These are phyloP conservation scores for Otocyon megalotis DNA, from an alignment of 2,113 vertebrate species.

Conservation along the genomic window DNA sequence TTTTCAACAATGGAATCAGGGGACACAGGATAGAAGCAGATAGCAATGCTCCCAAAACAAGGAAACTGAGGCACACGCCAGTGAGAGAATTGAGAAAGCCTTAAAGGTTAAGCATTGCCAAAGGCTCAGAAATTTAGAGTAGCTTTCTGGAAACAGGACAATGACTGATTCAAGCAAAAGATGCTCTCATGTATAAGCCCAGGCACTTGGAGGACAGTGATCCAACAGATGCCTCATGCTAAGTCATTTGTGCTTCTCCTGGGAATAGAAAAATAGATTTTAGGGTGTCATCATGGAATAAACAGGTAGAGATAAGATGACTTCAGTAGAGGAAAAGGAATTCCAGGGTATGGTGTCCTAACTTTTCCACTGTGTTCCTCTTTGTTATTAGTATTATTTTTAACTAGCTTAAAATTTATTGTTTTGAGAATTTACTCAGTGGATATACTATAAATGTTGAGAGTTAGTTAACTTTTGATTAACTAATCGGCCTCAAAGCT, in stretches of 20 bases:
- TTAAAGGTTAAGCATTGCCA: not conserved
- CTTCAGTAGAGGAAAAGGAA: not conserved
- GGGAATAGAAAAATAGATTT: not conserved
- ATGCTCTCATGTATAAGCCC: accelerated
- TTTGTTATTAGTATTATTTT: not conserved
- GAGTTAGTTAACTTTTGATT: not conserved
- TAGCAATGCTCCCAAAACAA: accelerated
- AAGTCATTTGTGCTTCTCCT: not conserved
- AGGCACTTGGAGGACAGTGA: not conserved
- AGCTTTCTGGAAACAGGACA: not conserved
- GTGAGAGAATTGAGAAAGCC: accelerated
- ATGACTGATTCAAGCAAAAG: not conserved
- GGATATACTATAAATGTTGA: not conserved
- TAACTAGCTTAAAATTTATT: not conserved
- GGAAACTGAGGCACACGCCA: accelerated
- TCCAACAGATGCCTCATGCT: accelerated
- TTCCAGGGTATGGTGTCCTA: not conserved
- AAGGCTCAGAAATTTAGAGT: not conserved
- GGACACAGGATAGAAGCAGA: not conserved
- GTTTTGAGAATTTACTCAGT: not conserved
- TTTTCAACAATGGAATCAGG: not conserved
- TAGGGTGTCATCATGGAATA: not conserved
- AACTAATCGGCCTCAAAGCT: not conserved
- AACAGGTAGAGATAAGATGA: not conserved
- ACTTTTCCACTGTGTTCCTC: not conserved